Evolutionary conservation across 2,113 vertebrate genomes (phyloP), one percentile per base, ranked within the genome.

Genomic region (Eleginops maclovinus): DNA sequence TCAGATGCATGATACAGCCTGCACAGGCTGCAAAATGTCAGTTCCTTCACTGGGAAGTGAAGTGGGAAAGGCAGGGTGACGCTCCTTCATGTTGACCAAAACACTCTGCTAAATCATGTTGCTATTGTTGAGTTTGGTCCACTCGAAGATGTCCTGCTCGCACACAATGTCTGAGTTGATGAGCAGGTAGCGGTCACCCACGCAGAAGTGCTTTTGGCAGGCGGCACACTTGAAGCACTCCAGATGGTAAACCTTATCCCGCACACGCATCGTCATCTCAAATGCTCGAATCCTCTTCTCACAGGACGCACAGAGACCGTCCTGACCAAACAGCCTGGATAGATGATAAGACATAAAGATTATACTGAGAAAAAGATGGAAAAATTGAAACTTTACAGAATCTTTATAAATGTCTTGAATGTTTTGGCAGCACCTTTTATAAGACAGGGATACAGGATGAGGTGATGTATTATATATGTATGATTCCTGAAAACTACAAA

Each of bases 161-260:
- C 98, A 99, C 63, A 99, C 98, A 85, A 99, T 99, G 94, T 99
- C 97, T 0, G 98, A 98, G 95, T 99, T 99, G 95, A 99, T 96
- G 90, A 99, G 98, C 77, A 99, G 95, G 89, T 99, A 99, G 63
- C 98, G 96, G 93, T 99, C 98, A 1, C 98, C 98, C 0, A 99
- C 98, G 0, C 98, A 99, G 95, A 99, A 99, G 56, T 99, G 98
- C 86, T 99, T 99, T 95, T 99, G 98, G 91, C 98, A 99, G 83
- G 98, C 97, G 0, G 98, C 98, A 0, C 98, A 99, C 84, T 99
- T 99, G 95, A 99, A 99, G 89, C 98, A 99, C 85, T 99, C 98
- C 0, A 99, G 96, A 91, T 99, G 98, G 71, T 99, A 99, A 41
- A 99, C 98, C 88, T 99, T 99, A 94, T 99, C 98, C 81, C 97